A percentile compares a stretch with the other conserved stretches of the same genome.
Evolutionary conservation across 2,888 invertebrate species (phyloP).

Genomic region (Pristionchus japonicus): DNA sequence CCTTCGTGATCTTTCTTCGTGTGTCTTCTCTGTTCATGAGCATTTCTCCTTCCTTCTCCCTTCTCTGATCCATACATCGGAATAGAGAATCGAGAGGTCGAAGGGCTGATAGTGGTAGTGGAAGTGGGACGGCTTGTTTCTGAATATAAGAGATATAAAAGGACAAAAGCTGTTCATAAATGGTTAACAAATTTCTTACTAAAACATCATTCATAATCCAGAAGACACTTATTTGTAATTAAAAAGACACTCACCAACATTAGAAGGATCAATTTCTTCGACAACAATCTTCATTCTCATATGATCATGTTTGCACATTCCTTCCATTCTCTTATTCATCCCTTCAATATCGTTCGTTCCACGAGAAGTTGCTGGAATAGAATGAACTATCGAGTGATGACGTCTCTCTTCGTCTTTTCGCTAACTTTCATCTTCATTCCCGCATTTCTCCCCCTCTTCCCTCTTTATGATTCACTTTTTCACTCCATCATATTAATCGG

Average conservation of each 20-base stretch:
- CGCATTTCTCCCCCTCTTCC: neutral
- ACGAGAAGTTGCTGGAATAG: slow-evolving; percentile 23
- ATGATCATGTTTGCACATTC: slow-evolving; percentile 3
- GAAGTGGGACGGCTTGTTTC: neutral
- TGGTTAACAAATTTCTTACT: too few species aligned
- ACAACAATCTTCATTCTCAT: slow-evolving; percentile 34
- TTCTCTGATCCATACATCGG: neutral
- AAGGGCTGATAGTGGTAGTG: neutral
- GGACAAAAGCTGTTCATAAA: too few species aligned
- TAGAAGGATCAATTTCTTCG: slow-evolving; percentile 1
- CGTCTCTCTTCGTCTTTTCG: neutral
- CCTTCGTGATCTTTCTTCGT: neutral
- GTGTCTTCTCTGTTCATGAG: slow-evolving; percentile 23
- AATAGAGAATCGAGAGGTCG: neutral
- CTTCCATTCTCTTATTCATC: neutral
- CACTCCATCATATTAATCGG: slow-evolving; percentile 27
- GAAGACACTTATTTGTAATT: too few species aligned
- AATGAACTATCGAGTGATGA: neutral
- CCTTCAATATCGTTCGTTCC: neutral
- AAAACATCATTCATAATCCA: too few species aligned
- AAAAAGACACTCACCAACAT: slow-evolving; percentile 2
- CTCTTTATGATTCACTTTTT: neutral
- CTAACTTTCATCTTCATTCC: neutral
- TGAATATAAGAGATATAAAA: neutral
- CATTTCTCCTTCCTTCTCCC: neutral